Percentiles rank a stretch among this genome's conserved stretches.
Conservation (phyloP, 2,797 vertebrate species). For the Danio tinwini region DNA sequence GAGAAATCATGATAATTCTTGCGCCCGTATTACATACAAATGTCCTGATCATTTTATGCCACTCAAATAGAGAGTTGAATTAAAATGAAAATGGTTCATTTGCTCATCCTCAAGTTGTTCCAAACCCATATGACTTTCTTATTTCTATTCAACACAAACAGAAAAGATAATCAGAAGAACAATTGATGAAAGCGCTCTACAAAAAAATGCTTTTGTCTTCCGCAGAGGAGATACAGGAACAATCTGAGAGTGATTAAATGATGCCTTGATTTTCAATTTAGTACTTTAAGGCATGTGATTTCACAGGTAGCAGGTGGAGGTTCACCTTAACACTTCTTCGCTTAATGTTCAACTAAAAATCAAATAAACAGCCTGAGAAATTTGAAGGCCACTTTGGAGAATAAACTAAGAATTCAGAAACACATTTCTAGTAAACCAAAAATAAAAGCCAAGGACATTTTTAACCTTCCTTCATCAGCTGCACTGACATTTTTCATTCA, state of each 20-base stretch:
- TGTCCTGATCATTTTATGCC: background rate
- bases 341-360: background rate
- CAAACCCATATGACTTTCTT: no score
- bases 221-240: no score
- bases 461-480: conserved; percentile 10
- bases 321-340: background rate
- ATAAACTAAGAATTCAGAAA: conserved; percentile 12
- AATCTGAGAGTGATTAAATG: no score
- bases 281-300: no score
- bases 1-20: no score
- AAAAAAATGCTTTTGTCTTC: no score
- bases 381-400: background rate
- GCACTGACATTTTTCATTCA: background rate
- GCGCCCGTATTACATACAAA: background rate
- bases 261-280: no score
- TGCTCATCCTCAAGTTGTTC: no score
- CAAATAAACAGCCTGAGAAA: background rate
- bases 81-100: no score
- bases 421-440: background rate
- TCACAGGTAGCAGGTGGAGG: background rate
- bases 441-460: conserved; percentile 1
- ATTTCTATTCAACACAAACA: no score
- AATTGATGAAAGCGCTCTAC: no score
- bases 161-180: no score
- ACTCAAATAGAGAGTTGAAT: background rate